Percentiles rank a stretch among this genome's conserved stretches.
These are phyloP conservation scores for Drosophila prostipennis DNA, from an alignment of 2,888 invertebrate species.

Conservation along the genomic window DNA sequence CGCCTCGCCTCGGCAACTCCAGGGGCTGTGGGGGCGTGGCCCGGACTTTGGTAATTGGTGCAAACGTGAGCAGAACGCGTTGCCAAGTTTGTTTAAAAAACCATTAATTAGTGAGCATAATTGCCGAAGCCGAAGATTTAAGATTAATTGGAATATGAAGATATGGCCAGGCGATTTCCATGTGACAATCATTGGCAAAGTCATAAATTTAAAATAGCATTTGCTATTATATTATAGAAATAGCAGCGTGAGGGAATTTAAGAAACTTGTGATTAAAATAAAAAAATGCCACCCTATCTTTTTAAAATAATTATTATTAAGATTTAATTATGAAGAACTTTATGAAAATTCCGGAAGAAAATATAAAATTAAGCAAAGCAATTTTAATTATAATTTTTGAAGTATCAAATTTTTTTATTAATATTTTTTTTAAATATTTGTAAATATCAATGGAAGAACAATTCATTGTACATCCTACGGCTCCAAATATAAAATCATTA, in stretches of 20 bases:
- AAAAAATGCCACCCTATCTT: not conserved
- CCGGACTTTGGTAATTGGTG: slow-evolving; percentile 55
- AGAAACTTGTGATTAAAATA: not conserved
- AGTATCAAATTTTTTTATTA: no score
- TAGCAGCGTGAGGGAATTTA: not conserved
- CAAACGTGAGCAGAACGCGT: slow-evolving; percentile 76
- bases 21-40: slow-evolving; percentile 46
- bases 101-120: slow-evolving; percentile 71
- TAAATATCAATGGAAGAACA: no score
- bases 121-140: slow-evolving; percentile 52
- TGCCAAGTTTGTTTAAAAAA: slow-evolving; percentile 75
- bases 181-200: slow-evolving; percentile 30
- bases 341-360: no score
- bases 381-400: no score
- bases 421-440: no score
- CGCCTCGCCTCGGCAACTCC: slow-evolving; percentile 52
- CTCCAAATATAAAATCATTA: no score
- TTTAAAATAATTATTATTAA: no score
- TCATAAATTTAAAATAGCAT: slow-evolving; percentile 48
- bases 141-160: slow-evolving; percentile 70
- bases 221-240: not conserved
- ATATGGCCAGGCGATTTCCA: slow-evolving; percentile 53
- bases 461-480: no score
- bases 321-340: no score
- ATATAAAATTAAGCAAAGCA: no score